Conservation (phyloP, 37 sponge, comb jelly and placozoan species). For the Petrosia ficiformis region DNA sequence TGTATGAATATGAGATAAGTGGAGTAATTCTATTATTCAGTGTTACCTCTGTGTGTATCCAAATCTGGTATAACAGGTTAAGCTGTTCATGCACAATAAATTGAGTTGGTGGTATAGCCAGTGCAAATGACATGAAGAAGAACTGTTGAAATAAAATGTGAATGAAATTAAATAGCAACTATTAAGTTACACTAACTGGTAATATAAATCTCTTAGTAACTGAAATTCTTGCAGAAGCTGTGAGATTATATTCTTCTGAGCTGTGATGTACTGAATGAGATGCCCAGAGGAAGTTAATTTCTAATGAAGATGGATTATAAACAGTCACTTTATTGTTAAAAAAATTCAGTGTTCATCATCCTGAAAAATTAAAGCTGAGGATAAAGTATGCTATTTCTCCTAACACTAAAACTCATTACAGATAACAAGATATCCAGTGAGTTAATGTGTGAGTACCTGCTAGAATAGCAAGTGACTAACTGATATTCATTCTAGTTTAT, state of each 20-base stretch:
- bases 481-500: too few species aligned
- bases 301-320: too few species aligned
- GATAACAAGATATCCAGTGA: too few species aligned
- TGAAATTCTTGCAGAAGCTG: constrained; percentile 86
- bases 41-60: constrained; percentile 97
- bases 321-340: too few species aligned
- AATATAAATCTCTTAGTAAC: constrained; percentile 61
- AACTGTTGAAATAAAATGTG: constrained; percentile 33
- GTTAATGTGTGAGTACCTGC: too few species aligned
- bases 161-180: not conserved
- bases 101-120: constrained; percentile 78
- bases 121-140: constrained; percentile 82
- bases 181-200: constrained; percentile 72
- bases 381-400: too few species aligned
- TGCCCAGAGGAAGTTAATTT: constrained; percentile 88
- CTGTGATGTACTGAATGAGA: constrained; percentile 94
- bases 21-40: too few species aligned
- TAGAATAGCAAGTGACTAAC: too few species aligned
- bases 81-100: constrained; percentile 83
- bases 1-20: too few species aligned
- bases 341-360: too few species aligned
- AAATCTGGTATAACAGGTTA: constrained; percentile 94
- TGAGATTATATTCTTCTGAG: constrained; percentile 91
- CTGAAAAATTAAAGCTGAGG: too few species aligned
- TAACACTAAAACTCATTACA: too few species aligned